Conservation (phyloP, 2,113 vertebrate genomes). For the Catharus minimus region DNA sequence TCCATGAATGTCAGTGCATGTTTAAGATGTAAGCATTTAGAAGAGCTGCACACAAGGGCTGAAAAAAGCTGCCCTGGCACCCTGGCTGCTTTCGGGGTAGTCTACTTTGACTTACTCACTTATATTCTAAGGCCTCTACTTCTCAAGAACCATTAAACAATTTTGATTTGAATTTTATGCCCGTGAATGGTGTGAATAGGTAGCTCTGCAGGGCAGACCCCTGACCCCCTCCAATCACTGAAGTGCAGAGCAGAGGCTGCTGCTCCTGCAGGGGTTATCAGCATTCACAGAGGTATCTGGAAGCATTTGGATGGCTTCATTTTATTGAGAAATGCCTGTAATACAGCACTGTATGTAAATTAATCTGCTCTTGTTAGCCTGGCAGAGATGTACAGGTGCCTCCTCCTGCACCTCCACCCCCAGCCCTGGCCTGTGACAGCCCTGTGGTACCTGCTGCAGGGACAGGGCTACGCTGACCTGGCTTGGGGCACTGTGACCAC, state of each 20-base stretch:
- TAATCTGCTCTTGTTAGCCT: background rate
- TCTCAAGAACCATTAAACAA: background rate
- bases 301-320: background rate
- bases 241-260: background rate
- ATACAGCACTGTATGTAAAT: background rate
- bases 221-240: background rate
- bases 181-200: background rate
- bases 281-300: no score
- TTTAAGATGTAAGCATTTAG: background rate
- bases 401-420: background rate
- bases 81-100: background rate
- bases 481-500: background rate
- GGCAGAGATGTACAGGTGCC: rapidly evolving
- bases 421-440: background rate
- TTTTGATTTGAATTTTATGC: background rate
- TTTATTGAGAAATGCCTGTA: background rate
- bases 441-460: background rate
- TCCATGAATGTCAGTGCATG: background rate
- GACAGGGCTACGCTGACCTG: rapidly evolving
- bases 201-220: background rate
- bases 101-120: background rate
- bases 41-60: background rate
- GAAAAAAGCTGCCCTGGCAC: background rate
- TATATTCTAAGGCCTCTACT: background rate
- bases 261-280: background rate